Conservation (phyloP, 2,113 vertebrate genomes). For the Choloepus hoffmanni region DNA sequence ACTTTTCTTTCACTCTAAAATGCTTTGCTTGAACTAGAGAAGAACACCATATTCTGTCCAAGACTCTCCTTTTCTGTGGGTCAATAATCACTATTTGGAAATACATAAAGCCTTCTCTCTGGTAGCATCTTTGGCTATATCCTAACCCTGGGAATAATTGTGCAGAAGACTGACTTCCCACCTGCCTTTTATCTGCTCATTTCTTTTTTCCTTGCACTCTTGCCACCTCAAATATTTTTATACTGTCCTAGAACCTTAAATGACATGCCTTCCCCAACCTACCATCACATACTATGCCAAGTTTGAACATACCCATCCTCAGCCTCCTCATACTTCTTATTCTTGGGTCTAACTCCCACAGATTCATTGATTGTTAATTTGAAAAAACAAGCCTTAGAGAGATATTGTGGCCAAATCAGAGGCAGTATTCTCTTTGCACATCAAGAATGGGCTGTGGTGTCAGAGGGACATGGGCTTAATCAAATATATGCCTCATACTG, state of each 20-base stretch:
- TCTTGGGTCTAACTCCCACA: no score
- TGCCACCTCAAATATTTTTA: neutral
- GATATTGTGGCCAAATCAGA: no score
- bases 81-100: neutral
- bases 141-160: neutral
- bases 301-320: neutral
- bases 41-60: neutral
- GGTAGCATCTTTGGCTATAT: neutral
- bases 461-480: no score
- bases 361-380: no score
- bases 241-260: neutral
- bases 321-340: neutral
- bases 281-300: neutral
- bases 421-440: no score
- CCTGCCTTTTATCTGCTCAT: neutral
- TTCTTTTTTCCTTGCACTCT: neutral
- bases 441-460: no score
- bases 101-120: neutral
- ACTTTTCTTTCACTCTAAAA: neutral
- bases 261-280: neutral
- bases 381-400: no score
- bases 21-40: neutral
- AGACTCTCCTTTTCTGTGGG: neutral
- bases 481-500: no score
- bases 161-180: neutral